phyloP scores from a whole-genome alignment of 2,888 invertebrate species.

The Esperia sulphurella region DNA sequence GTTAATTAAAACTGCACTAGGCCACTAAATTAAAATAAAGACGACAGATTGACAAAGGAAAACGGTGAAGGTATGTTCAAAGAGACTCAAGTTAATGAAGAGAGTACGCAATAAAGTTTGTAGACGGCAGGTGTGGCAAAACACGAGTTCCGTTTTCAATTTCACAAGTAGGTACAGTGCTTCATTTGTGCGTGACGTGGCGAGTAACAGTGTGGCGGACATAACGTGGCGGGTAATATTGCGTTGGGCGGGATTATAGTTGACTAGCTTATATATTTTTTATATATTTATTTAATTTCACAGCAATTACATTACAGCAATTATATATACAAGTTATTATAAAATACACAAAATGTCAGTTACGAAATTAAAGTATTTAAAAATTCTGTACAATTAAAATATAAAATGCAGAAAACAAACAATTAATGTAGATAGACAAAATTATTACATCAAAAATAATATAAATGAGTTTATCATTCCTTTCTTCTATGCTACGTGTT shows the following conservation, averaged over 20 bases:
- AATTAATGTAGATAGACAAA: too few relatives aligned
- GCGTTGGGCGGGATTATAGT: not conserved
- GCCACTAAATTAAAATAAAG: constrained; percentile 1
- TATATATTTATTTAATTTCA: too few relatives aligned
- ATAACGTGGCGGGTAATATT: not conserved
- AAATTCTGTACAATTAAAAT: too few relatives aligned
- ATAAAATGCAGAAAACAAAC: too few relatives aligned
- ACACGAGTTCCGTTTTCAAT: constrained; percentile 31
- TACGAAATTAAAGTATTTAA: too few relatives aligned
- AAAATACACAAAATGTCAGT: too few relatives aligned
- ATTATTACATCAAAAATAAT: too few relatives aligned
- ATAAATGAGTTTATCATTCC: too few relatives aligned
- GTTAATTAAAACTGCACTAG: not conserved
- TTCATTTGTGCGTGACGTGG: constrained; percentile 8
- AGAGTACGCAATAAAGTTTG: constrained; percentile 53
- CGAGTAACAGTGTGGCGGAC: not conserved
- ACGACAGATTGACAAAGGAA: constrained; percentile 20
- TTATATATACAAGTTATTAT: too few relatives aligned
- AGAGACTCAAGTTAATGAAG: constrained; percentile 55
- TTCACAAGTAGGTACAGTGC: constrained; percentile 19
- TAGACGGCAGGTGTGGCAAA: constrained; percentile 43
- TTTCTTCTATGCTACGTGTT: too few relatives aligned
- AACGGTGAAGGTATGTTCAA: constrained; percentile 29
- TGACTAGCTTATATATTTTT: not conserved
- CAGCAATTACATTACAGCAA: too few relatives aligned